Evolutionary conservation across 2,888 invertebrate genomes (phyloP).

Genomic region (Caenorhabditis becei): DNA sequence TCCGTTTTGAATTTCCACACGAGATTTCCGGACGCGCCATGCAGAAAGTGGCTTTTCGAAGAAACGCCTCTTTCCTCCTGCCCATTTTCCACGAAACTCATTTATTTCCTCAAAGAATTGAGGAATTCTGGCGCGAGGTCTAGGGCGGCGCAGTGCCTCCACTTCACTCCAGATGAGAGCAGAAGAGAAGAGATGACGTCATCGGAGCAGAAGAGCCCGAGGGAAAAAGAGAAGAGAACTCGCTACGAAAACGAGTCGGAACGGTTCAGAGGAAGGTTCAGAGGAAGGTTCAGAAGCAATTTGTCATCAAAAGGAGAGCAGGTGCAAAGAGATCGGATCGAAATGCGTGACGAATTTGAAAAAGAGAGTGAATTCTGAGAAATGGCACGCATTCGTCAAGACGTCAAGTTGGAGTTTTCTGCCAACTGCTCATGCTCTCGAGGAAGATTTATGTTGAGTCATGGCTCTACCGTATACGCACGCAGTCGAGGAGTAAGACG

Average conservation of each 20-base stretch:
- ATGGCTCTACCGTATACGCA: too few relatives aligned
- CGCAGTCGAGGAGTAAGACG: too few relatives aligned
- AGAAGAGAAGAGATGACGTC: conserved; percentile 14
- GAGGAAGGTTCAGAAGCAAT: not conserved
- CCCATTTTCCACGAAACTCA: conserved; percentile 6
- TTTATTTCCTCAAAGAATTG: not conserved
- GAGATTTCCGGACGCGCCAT: not conserved
- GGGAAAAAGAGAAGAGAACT: not conserved
- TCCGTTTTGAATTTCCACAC: conserved; percentile 25
- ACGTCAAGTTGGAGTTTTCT: too few relatives aligned
- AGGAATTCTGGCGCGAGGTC: not conserved
- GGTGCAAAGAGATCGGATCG: not conserved
- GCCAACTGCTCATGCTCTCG: too few relatives aligned
- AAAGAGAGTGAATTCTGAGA: conserved; percentile 9
- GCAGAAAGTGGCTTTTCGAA: not conserved
- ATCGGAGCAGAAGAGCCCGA: not conserved
- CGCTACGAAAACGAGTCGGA: not conserved
- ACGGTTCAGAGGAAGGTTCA: not conserved
- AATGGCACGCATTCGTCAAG: not conserved
- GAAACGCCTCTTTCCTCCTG: not conserved
- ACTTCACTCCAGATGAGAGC: conserved; percentile 9
- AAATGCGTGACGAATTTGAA: not conserved
- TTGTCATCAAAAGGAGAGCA: not conserved
- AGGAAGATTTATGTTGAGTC: too few relatives aligned
- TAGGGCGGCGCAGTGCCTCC: not conserved